Base-by-base conservation (phyloP, 2,888 invertebrate genomes). In the Acleris literana region DNA sequence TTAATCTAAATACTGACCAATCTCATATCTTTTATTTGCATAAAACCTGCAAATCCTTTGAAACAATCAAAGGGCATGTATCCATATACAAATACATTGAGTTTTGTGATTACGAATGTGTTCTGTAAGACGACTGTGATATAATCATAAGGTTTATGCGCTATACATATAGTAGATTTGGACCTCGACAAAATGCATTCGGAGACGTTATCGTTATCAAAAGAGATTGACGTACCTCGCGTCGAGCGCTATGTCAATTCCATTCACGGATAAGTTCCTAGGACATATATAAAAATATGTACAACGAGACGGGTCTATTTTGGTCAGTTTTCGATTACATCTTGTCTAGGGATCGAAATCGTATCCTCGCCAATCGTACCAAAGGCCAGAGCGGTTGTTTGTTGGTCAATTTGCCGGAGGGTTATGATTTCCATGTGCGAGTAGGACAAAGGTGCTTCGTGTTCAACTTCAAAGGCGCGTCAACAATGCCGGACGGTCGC, bases 11-110 rank as follows among this genome's bases (percentile, higher is more conserved):
- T 16, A n/a, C 33, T 33, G 29, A 59, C 29, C 55, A 51, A 33
- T 55, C 59, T 17, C 29, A 29, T 57, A 52, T 73, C 70, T 71
- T 70, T 68, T 72, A 71, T 66, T 58, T 62, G 55, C 62, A 69
- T 68, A 68, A 69, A 73, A 69, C 69, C 74, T 69, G 62, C 70
- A 74, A 75, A 74, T 73, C 72, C 74, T 74, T 74, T 76, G 73
- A 74, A 60, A 60, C 70, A 57, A 57, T 46, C 60, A 62, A 70
- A 67, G 66, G 59, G 18, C 55, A 54, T 59, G 51, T 59, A 25
- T 49, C 59, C 43, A 64, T 66, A 70, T 68, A 64, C 62, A 57
- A 62, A 62, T 53, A 57, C 57, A 62, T 53, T 57, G 57, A 62
- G 39, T 62, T 46, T 39, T 46, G 66, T 53, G 48, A 33, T 61